These are phyloP conservation scores for Andrena bucephala DNA, from an alignment of 2,888 invertebrate species.

Conservation along the genomic window DNA sequence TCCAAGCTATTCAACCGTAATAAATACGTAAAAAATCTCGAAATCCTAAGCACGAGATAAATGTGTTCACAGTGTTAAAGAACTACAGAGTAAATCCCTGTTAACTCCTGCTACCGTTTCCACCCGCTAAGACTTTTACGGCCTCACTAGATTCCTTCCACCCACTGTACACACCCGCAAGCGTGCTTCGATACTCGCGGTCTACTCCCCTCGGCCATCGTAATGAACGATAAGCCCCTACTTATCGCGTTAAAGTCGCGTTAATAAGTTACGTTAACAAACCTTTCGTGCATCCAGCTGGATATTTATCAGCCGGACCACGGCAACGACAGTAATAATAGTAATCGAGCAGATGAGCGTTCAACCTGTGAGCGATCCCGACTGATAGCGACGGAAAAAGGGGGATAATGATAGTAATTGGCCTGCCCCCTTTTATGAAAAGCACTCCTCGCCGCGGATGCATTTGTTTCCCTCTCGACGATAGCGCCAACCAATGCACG, in stretches of 20 bases:
- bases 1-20: not conserved
- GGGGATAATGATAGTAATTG: conserved; percentile 34
- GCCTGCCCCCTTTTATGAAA: not conserved
- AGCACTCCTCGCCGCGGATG: not conserved
- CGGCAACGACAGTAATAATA: conserved; percentile 24
- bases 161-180: conserved; percentile 1
- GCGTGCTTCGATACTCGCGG: conserved; percentile 27
- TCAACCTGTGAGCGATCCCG: conserved; percentile 12
- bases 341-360: conserved; percentile 30
- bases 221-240: conserved; percentile 60
- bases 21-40: not conserved
- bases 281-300: conserved; percentile 21
- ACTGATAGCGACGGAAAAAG: conserved; percentile 4
- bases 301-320: conserved; percentile 13
- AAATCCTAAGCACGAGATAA: not conserved
- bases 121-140: not conserved
- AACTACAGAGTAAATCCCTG: not conserved
- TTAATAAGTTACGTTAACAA: conserved; percentile 65
- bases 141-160: not conserved
- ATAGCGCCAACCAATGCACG: not conserved
- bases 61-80: not conserved
- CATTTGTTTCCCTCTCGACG: not conserved
- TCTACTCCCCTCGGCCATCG: not conserved
- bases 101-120: not conserved
- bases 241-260: conserved; percentile 64